Evolutionary conservation across 2,888 invertebrate species (phyloP).

Genomic region (Sylvicola cinctus): DNA sequence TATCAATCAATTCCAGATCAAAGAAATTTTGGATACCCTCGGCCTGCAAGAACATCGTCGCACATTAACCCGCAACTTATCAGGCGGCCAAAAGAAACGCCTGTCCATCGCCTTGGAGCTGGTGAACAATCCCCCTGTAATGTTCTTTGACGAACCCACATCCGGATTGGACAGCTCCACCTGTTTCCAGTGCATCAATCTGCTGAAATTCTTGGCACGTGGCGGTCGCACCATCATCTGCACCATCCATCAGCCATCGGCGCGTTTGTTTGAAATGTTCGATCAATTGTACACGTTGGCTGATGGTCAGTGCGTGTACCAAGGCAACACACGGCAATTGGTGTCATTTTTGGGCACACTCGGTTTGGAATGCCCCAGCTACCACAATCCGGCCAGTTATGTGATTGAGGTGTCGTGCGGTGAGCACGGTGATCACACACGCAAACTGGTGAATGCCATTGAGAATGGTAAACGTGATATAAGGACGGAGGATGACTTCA

Average conservation of each 20-base stretch:
- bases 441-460: conserved; percentile 65
- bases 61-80: conserved; percentile 79
- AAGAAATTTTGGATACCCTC: conserved; percentile 77
- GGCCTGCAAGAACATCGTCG: conserved; percentile 69
- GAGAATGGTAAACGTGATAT: conserved; percentile 68
- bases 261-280: conserved; percentile 89
- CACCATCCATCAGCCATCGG: conserved; percentile 86
- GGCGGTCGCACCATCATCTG: conserved; percentile 89
- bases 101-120: conserved; percentile 85
- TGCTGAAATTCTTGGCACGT: conserved; percentile 70
- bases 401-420: conserved; percentile 94
- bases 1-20: no score
- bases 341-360: conserved; percentile 65
- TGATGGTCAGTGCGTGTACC: conserved; percentile 88
- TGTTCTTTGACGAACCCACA: conserved; percentile 97
- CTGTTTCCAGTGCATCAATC: conserved; percentile 80
- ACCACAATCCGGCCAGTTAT: conserved; percentile 94
- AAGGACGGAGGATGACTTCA: conserved; percentile 48
- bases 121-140: no score
- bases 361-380: conserved; percentile 78
- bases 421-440: conserved; percentile 82
- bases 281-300: conserved; percentile 86
- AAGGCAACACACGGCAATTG: conserved; percentile 67
- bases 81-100: conserved; percentile 89
- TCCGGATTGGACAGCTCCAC: conserved; percentile 91